These are phyloP conservation scores for Parnassius glacialis DNA, from an alignment of 2,888 invertebrate genomes.

Conservation along the genomic window DNA sequence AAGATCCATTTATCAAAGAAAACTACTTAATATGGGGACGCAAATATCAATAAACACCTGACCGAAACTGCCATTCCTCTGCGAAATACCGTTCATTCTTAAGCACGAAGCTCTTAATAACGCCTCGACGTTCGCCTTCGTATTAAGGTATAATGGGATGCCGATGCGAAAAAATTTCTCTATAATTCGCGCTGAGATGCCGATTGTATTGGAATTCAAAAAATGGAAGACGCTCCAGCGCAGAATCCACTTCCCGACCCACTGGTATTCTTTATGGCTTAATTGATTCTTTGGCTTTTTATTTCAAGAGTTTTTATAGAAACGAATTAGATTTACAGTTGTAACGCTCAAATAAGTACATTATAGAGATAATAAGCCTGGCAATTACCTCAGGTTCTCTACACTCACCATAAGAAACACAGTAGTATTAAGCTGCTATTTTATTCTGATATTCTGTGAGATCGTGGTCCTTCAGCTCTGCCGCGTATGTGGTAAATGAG, in stretches of 20 bases:
- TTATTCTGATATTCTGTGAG: no score
- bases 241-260: constrained; percentile 24
- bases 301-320: no score
- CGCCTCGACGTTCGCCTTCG: constrained; percentile 38
- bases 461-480: no score
- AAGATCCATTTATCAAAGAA: neutral
- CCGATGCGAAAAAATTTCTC: constrained; percentile 68
- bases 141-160: constrained; percentile 59
- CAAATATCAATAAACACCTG: constrained; percentile 29
- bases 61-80: constrained; percentile 22
- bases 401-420: no score
- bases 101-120: constrained; percentile 52
- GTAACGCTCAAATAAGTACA: no score
- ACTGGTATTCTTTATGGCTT: neutral
- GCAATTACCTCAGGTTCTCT: no score
- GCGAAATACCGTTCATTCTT: constrained; percentile 41
- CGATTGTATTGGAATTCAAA: constrained; percentile 65
- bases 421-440: no score
- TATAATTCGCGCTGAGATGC: constrained; percentile 52
- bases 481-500: no score
- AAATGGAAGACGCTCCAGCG: constrained; percentile 42
- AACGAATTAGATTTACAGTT: no score
- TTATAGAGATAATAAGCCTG: no score
- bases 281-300: neutral
- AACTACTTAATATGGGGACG: constrained; percentile 6